phyloP scores from a whole-genome alignment of 2,888 invertebrate species.

The Phyto melanocephala region DNA sequence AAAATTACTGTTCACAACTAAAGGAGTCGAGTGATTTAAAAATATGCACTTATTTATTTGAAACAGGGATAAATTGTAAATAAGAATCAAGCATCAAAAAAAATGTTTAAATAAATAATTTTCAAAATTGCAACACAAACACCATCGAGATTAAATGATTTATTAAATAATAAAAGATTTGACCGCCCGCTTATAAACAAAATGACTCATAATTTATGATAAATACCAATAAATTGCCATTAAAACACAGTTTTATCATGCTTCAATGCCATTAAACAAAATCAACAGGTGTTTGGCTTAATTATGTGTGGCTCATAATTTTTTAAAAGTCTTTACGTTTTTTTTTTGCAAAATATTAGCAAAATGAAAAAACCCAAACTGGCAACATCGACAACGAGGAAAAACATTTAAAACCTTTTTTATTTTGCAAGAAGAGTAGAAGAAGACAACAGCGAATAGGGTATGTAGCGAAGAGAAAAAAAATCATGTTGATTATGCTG shows the following conservation, averaged over 20 bases:
- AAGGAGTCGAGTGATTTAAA: too few species aligned
- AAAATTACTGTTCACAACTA: too few species aligned
- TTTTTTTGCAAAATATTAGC: slow-evolving; percentile 33
- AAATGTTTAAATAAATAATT: too few species aligned
- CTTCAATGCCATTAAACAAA: slow-evolving; percentile 40
- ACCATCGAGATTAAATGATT: neutral
- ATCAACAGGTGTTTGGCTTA: slow-evolving; percentile 64
- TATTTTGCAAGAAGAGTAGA: neutral
- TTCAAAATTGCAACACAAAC: too few species aligned
- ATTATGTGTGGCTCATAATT: slow-evolving; percentile 57
- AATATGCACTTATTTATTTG: too few species aligned
- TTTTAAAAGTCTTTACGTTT: too few species aligned
- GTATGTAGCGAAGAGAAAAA: neutral
- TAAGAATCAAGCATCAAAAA: too few species aligned
- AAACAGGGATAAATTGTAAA: too few species aligned
- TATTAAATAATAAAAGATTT: neutral
- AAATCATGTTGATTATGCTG: slow-evolving; percentile 5
- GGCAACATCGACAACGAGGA: neutral
- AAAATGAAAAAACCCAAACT: slow-evolving; percentile 26
- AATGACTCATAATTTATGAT: neutral
- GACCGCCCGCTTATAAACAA: neutral
- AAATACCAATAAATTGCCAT: neutral
- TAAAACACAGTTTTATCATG: slow-evolving; percentile 35
- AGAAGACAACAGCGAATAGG: neutral
- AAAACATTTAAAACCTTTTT: neutral